Conservation (phyloP, 1,140 invertebrate species). For the Drosophila funebris region DNA sequence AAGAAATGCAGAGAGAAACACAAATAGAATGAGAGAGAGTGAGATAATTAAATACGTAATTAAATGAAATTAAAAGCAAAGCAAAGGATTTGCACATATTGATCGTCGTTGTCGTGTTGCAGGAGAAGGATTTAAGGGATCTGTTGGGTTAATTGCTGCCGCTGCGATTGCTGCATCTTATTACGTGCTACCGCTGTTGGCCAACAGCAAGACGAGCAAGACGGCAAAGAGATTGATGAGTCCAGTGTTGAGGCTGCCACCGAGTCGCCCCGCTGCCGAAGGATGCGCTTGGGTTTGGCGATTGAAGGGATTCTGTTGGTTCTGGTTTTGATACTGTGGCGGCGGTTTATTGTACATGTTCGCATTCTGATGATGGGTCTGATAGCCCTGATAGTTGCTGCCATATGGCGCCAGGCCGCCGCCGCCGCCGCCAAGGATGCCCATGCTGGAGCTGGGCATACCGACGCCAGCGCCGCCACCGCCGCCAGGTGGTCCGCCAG, state of each 20-base stretch:
- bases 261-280: slow-evolving; percentile 47
- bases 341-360: slow-evolving; percentile 83
- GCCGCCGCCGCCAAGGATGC: slow-evolving; percentile 72
- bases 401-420: slow-evolving; percentile 69
- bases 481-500: slow-evolving; percentile 64
- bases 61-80: slow-evolving; percentile 10
- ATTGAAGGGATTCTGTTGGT: slow-evolving; percentile 80
- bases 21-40: background rate
- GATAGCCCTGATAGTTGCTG: slow-evolving; percentile 69
- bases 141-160: background rate
- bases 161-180: no score
- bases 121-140: background rate
- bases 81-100: slow-evolving; percentile 2
- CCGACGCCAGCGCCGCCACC: slow-evolving; percentile 54
- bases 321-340: slow-evolving; percentile 80
- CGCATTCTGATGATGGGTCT: slow-evolving; percentile 67
- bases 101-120: slow-evolving; percentile 15
- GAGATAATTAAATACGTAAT: background rate
- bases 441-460: slow-evolving; percentile 65
- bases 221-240: background rate
- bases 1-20: background rate
- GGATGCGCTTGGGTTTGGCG: slow-evolving; percentile 79
- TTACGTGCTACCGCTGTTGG: slow-evolving; percentile 13
- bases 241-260: background rate
- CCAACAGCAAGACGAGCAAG: slow-evolving; percentile 22